Base-by-base conservation (phyloP, 2,113 vertebrate species). In the Naja naja region DNA sequence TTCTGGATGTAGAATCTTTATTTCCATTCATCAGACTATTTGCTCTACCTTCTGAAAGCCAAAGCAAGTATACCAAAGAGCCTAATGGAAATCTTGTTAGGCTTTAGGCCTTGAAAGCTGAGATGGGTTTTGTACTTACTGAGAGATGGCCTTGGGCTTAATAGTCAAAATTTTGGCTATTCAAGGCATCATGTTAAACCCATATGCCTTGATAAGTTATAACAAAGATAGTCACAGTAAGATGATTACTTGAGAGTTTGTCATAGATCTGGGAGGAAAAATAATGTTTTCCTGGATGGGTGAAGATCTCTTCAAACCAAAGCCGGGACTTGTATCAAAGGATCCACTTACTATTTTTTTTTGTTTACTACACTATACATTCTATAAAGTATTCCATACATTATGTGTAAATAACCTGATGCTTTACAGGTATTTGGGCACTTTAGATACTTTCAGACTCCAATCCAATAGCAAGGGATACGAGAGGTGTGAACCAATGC, bases 11-110 rank as follows among this genome's bases (percentile, higher is more conserved):
- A 81, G 47, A 60, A 60, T 53, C 55, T 53, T 93, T 52, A 87
- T 87, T 93, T 87, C 34, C n/a, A 93, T 86, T 90, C 25, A 60
- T 93, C 39, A 93, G 43, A 81, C 20, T 64, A 14, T 60, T 90
- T 90, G 54, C 47, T 64, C 90, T 90, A 86, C 45, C 56, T 47
- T 52, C 5, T 43, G n/a, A 22, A 85, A 93, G 27, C 34, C 74
- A 60, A 86, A 56, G 18, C 34, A 52, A 47, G 16, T 90, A 47
- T 64, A 27, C 74, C 64, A 87, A 49, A 93, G 16, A 53, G 60
- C 3, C 16, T 89, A 52, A 16, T 89, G 87, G 87, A 85, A 54
- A 34, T 16, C 30, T 8, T 43, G 53, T 49, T 88, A 10, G 49
- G 22, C 14, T 58, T 92, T 39, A 45, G 39, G 18, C 18, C 34